These are phyloP conservation scores for Hesperophylax magnus DNA, from an alignment of 1,140 invertebrate genomes.

Conservation along the genomic window DNA sequence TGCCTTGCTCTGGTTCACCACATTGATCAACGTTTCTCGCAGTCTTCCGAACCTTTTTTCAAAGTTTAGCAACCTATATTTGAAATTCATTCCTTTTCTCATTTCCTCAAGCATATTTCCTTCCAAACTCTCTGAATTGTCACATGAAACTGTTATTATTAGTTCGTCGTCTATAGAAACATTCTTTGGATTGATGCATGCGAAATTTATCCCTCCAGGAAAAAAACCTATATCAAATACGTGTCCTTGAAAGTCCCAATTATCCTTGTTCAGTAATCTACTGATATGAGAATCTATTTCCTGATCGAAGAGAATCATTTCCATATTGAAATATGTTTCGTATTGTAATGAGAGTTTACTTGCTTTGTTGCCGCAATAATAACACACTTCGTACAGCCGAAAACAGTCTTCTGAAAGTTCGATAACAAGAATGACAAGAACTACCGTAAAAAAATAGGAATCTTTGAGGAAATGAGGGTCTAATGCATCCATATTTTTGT, in stretches of 20 bases:
- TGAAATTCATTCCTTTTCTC: conserved; percentile 8
- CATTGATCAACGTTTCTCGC: not conserved
- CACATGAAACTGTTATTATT: not conserved
- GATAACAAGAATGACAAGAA: not conserved
- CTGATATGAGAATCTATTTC: not conserved
- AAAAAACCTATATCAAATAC: not conserved
- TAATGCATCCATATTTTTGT: not conserved
- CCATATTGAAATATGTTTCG: not conserved
- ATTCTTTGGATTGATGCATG: not conserved
- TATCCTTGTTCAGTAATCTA: not conserved
- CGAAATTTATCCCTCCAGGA: not conserved
- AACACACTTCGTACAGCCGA: conserved; percentile 6
- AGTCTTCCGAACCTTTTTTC: not conserved
- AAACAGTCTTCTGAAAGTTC: not conserved
- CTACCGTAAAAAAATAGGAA: not conserved
- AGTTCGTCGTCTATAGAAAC: not conserved
- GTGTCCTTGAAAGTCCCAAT: conserved; percentile 9
- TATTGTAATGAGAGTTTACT: conserved; percentile 10
- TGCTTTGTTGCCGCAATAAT: not conserved
- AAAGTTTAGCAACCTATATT: not conserved
- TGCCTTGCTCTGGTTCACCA: not conserved
- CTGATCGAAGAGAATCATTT: too few relatives aligned
- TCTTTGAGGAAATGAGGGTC: not conserved
- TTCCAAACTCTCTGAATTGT: not conserved
- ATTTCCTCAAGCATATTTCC: conserved; percentile 8